phyloP scores from a whole-genome alignment of 2,113 vertebrate genomes.

The Psephotus haematonotus region DNA sequence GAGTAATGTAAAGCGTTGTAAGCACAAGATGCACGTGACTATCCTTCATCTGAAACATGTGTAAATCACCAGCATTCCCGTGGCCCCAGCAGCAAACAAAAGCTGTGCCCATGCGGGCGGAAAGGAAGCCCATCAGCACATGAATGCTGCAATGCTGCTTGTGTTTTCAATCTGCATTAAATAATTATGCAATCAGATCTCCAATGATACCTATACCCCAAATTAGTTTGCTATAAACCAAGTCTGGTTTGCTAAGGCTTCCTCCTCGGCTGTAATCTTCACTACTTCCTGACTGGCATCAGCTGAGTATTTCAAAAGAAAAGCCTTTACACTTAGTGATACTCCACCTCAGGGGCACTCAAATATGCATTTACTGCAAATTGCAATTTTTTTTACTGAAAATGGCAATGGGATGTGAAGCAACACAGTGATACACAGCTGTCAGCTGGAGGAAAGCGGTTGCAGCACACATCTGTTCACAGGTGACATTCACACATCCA shows the following conservation, averaged over 20 bases:
- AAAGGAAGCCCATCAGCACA: neutral
- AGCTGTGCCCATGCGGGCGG: neutral
- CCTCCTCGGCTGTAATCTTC: neutral
- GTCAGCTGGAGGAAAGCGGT: too few relatives aligned
- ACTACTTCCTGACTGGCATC: neutral
- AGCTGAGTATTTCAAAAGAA: neutral
- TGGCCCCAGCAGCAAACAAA: neutral
- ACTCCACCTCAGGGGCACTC: neutral
- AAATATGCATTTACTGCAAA: neutral
- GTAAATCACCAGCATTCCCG: neutral
- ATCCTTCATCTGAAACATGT: neutral
- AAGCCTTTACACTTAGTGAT: neutral
- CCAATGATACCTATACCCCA: neutral
- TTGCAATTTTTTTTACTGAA: rapidly evolving
- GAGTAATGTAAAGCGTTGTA: neutral
- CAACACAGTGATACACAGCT: rapidly evolving
- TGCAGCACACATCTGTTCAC: rapidly evolving
- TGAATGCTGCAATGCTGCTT: neutral
- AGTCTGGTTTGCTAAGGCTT: neutral
- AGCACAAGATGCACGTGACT: neutral
- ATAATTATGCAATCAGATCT: neutral
- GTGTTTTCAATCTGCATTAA: neutral
- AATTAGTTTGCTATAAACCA: neutral
- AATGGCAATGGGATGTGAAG: neutral
- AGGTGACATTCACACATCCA: neutral